Base-by-base conservation (phyloP, 1,140 invertebrate genomes). In the Drosophila paulistorum region DNA sequence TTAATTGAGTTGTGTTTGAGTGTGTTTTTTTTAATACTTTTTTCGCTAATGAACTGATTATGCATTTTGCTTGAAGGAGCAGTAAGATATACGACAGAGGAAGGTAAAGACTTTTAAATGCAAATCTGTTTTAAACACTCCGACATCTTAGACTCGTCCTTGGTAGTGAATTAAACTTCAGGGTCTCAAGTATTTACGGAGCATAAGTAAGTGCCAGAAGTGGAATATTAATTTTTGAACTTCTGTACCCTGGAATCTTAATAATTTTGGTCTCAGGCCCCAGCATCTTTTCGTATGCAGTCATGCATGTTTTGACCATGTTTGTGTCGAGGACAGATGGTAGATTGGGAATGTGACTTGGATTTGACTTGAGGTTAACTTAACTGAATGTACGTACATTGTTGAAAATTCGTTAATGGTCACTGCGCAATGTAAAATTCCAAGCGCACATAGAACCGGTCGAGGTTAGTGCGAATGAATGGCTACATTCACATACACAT, bases 321-420 rank as follows among this genome's bases (percentile, higher is more conserved):
- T 48, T 45, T 68, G 80, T 80, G 76, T 87, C 48, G 69, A 60
- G 64, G 42, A 73, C 79, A 79, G 77, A 48, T 61, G 54, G 57
- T 33, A 42, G 41, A 33, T 26, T 64, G 65, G 30, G 59, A 30
- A 33, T 30, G 10, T 26, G 37, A 13, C 11, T 17, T 20, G 45
- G 45, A 58, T 17, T 42, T 41, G 45, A 62, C 65, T 60, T 39
- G 60, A 51, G 42, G 45, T 65, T 58, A 64, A 58, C 54, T 42
- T 42, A 79, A 86, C 81, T 86, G 83, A 48, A 51, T 23, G 17
- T 51, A 48, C 14, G 7, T 17, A 83, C 83, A 85, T 84, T 84
- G 84, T 89, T 87, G 80, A 89, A 90, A 90, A 89, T 89, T 84
- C 71, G 81, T 90, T 89, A 89, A 89, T 89, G 84, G 84, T 89